Evolutionary conservation across 2,888 invertebrate genomes (phyloP), one percentile per base, ranked within the genome.

Genomic region (Lithophane socia): DNA sequence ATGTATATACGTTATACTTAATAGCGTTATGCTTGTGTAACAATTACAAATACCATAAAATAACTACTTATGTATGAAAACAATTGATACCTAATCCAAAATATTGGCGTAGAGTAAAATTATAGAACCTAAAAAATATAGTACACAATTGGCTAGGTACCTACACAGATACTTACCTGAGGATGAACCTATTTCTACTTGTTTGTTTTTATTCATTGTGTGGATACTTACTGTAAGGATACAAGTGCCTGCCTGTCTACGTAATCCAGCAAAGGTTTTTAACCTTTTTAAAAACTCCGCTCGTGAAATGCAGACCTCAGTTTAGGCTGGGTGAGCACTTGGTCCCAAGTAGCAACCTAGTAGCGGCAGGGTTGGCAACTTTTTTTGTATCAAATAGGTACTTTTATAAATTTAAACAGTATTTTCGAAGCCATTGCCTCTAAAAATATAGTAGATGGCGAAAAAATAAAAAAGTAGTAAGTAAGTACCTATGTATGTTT

Each of bases 21-120:
- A 83, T 79, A 84, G 82, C 84, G 84, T 73, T 88, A 72, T 79
- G 82, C 80, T 80, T 86, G 80, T 86, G 77, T 86, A 87, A 88
- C 79, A 77, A 84, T 79, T 79, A 80, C 76, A 75, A 73, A 73
- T 70, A 74, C 74, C 71, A 67, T 81, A 70, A 63, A 44, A 12
- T 42, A 52, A 44, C n/a, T 44, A 54, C 42, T n/a, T 58, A 49
- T 49, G 24, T 52, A 69, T 80, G 58, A 73, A 75, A 78, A 78
- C 78, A 75, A 75, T 78, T 54, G 44, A 49, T 37, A 37, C 37
- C 37, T 37, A 71, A 61, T 68, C 47, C 58, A 70, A 64, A 70
- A 73, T 70, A 73, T 66, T 80, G 21, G 18, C 37, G 52, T 69
- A 16, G 7, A 52, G 18, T 44, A 37, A 52, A 42, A 52, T 47